A percentile compares a stretch with the other conserved stretches of the same genome.
phyloP scores from a whole-genome alignment of 1,140 invertebrate species.

The Ceratitis capitata region DNA sequence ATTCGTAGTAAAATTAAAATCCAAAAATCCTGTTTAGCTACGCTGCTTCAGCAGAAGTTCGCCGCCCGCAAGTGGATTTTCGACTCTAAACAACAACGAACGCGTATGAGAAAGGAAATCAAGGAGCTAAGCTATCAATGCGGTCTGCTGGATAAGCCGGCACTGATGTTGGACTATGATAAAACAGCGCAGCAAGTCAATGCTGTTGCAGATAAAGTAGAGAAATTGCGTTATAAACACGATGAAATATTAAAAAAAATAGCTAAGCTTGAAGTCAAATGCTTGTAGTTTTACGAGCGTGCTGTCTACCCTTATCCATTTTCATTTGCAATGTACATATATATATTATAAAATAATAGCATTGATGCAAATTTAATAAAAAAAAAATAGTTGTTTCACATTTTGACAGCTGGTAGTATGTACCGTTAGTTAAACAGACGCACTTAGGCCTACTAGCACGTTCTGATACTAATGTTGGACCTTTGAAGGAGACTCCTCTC shows the following conservation, averaged over 20 bases:
- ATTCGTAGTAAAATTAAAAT: conserved; percentile 21
- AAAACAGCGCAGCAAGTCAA: conserved; percentile 42
- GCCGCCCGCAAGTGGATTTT: background rate
- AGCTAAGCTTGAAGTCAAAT: background rate
- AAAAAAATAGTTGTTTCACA: no score
- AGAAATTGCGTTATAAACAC: background rate
- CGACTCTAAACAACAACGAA: conserved; percentile 34
- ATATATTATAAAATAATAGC: no score
- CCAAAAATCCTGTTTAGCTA: background rate
- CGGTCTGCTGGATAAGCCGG: conserved; percentile 55
- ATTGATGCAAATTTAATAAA: no score
- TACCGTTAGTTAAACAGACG: no score
- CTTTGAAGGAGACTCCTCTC: no score
- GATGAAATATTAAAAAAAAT: background rate
- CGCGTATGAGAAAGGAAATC: background rate
- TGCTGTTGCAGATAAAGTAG: background rate
- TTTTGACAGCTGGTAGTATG: no score
- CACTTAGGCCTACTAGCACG: no score
- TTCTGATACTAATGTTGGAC: no score
- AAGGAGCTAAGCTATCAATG: conserved; percentile 45
- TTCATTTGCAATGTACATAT: no score
- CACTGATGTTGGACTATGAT: conserved; percentile 56
- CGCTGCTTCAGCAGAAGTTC: background rate
- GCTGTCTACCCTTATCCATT: no score
- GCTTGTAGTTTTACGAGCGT: background rate